These are phyloP conservation scores for Orientallactaga bullata DNA, from an alignment of 2,113 vertebrate genomes.

Conservation along the genomic window DNA sequence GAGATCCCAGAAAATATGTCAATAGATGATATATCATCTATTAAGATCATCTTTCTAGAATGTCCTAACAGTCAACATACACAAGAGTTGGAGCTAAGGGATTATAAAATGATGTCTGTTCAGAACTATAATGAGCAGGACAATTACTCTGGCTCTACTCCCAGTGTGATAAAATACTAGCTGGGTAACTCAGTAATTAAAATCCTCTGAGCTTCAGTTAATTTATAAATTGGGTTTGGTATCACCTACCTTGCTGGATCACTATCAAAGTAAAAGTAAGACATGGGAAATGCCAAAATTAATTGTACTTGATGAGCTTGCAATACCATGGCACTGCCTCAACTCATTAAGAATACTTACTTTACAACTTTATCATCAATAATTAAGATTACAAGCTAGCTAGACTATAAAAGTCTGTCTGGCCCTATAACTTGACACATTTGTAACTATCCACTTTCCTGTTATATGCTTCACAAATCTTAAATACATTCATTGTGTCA, in stretches of 20 bases:
- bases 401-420: neutral
- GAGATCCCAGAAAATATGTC: neutral
- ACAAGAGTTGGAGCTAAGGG: neutral
- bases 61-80: neutral
- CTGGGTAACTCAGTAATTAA: neutral
- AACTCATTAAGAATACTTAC: neutral
- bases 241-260: neutral
- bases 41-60: neutral
- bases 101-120: neutral
- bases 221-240: neutral
- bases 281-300: neutral
- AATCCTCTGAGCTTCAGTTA: neutral
- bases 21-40: neutral
- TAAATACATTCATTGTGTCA: neutral
- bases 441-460: constrained; percentile 27
- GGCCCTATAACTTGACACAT: neutral
- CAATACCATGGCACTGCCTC: neutral
- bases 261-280: constrained; percentile 13
- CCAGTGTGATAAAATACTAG: neutral
- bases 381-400: neutral
- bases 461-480: constrained; percentile 20
- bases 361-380: constrained; percentile 24
- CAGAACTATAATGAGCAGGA: neutral
- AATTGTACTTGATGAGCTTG: neutral
- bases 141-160: neutral